Evolutionary conservation across 2,797 vertebrate species (phyloP), one percentile per base, ranked within the genome.

Genomic region (Somateria mollissima): DNA sequence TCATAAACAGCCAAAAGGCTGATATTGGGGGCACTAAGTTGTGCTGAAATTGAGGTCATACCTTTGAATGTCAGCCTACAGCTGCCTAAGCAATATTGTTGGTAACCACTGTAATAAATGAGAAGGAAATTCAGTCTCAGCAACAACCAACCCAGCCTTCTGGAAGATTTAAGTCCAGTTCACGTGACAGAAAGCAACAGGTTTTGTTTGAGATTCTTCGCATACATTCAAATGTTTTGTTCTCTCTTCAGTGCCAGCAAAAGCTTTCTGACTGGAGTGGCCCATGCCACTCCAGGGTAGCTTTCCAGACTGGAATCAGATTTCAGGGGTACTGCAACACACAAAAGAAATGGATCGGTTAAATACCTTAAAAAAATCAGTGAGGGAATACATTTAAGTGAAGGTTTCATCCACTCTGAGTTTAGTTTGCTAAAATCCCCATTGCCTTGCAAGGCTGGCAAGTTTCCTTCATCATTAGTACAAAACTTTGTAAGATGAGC

Each of bases 151-250:
- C 34, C 24, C 41, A 49, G 21, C 25, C 13, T 90, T 70, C 25
- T 81, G 24, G 24, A 75, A 88, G 49, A 3, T 30, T 15, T 7
- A 72, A 25, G 14, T 61, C 20, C 12, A 4, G 10, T 62, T 88
- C 37, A 56, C 3, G 19, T 2, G 7, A 17, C 17, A 62, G 34
- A 74, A 58, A 17, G 25, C 15, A 81, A 51, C 10, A 58, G 5
- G 3, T 72, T 92, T 83, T 78, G 22, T 75, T 36, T 41, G 78
- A 62, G 30, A 53, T 32, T 8, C 21, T 28, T 66, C 21, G 56
- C 1, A 2, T 7, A 84, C 1, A 0, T 62, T 53, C 5, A 10
- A 16, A 12, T 30, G 9, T 18, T 90, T 70, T 13, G 5, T 4
- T 25, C 49, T 71, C 45, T 51, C 75, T 80, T 34, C 49, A 66